phyloP scores from a whole-genome alignment of 2,113 vertebrate genomes.

The Eclectus roratus region DNA sequence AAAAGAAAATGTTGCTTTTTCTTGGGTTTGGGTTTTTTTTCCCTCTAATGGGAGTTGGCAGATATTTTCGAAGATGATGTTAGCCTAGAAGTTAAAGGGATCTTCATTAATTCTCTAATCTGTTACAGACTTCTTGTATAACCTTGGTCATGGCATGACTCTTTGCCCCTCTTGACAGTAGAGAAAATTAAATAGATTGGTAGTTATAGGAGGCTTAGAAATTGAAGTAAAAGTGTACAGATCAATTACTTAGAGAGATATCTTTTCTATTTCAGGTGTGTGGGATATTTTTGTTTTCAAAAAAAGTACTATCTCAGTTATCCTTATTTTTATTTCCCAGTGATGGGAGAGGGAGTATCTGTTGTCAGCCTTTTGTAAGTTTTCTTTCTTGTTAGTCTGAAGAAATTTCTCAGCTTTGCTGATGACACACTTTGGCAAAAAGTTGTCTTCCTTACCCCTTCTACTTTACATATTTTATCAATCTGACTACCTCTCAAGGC shows the following conservation, averaged over 20 bases:
- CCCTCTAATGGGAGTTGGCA: background rate
- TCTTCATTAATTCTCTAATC: background rate
- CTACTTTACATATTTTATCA: background rate
- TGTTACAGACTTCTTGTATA: background rate
- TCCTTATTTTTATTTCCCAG: background rate
- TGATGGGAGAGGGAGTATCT: background rate
- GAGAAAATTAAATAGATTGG: background rate
- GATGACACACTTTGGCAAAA: background rate
- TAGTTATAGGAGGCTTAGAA: background rate
- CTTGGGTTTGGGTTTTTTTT: background rate
- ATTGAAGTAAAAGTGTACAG: background rate
- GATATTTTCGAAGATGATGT: background rate
- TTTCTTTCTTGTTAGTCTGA: background rate
- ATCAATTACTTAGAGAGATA: background rate
- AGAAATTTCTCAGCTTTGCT: background rate
- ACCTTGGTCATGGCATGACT: background rate
- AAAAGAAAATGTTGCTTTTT: background rate
- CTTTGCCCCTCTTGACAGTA: background rate
- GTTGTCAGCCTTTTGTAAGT: background rate
- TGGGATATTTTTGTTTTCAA: background rate
- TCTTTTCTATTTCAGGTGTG: rapidly evolving
- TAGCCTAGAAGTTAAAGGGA: background rate
- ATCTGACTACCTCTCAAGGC: background rate
- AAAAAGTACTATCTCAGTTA: background rate
- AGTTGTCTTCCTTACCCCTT: background rate